Conservation (phyloP, 2,797 vertebrate genomes). For the Sebastes glaucus region DNA sequence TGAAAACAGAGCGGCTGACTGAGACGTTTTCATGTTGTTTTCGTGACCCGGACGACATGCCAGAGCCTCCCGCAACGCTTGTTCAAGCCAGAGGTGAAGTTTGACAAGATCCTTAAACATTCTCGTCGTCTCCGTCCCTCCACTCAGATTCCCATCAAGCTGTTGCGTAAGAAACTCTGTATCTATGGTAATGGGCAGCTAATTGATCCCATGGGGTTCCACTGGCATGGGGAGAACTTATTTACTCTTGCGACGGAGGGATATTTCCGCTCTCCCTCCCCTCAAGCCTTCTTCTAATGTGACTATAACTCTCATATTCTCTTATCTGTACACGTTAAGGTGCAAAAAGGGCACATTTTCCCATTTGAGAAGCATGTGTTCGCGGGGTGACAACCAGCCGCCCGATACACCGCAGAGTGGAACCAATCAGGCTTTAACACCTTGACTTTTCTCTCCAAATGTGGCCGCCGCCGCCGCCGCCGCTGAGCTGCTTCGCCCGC, state of each 20-base stretch:
- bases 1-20: conserved; percentile 83
- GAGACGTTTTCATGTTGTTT: conserved; percentile 78
- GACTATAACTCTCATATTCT: conserved; percentile 64
- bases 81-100: conserved; percentile 77
- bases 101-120: conserved; percentile 66
- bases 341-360: conserved; percentile 68
- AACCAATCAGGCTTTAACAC: conserved; percentile 85
- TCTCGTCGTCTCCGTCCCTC: not conserved
- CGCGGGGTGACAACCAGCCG: conserved; percentile 68
- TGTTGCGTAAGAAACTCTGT: conserved; percentile 66
- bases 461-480: conserved; percentile 43
- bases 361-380: conserved; percentile 64
- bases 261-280: conserved; percentile 55
- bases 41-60: conserved; percentile 70
- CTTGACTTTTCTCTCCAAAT: conserved; percentile 71
- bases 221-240: conserved; percentile 66
- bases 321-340: conserved; percentile 73
- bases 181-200: conserved; percentile 70
- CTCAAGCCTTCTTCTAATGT: conserved; percentile 57
- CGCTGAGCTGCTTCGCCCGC: conserved; percentile 43
- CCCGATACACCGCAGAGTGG: conserved; percentile 63
- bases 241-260: conserved; percentile 71
- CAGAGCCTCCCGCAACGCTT: conserved; percentile 72
- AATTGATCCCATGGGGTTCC: conserved; percentile 72
- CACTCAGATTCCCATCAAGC: conserved; percentile 56